A percentile compares a stretch with the other conserved stretches of the same genome.
Conservation (phyloP, 2,888 invertebrate species). For the Ectemnius continuus region DNA sequence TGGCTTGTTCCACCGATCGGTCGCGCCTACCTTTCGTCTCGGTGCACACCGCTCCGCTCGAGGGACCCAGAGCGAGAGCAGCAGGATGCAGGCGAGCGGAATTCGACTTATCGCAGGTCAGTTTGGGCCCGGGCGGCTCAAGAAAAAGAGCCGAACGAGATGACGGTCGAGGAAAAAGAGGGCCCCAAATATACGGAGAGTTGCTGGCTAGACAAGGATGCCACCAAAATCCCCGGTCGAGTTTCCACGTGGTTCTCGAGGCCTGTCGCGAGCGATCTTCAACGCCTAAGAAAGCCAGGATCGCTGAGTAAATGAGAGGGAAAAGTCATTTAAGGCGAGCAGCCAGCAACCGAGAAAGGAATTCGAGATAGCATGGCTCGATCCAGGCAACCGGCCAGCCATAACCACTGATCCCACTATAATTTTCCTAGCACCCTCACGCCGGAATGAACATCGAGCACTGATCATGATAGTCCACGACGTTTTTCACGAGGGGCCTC, state of each 20-base stretch:
- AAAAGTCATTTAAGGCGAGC: slow-evolving; percentile 9
- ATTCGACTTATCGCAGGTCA: slow-evolving; percentile 56
- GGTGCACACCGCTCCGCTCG: slow-evolving; percentile 19
- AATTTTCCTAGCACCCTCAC: background rate
- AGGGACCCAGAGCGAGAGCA: background rate
- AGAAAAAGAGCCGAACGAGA: slow-evolving; percentile 1
- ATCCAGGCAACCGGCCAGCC: background rate
- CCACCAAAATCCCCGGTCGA: slow-evolving; percentile 30
- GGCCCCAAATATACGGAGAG: background rate
- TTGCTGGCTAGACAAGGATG: slow-evolving; percentile 15
- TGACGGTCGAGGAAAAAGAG: slow-evolving; percentile 22
- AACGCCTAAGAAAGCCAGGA: slow-evolving; percentile 10
- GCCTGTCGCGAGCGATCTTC: slow-evolving; percentile 18
- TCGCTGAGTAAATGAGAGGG: background rate
- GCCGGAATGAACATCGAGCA: background rate
- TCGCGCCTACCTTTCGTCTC: slow-evolving; percentile 59
- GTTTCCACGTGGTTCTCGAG: slow-evolving; percentile 37
- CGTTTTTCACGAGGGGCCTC: background rate
- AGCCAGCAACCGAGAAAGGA: slow-evolving; percentile 1
- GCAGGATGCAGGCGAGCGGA: slow-evolving; percentile 20
- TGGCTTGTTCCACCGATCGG: slow-evolving; percentile 59
- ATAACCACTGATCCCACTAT: slow-evolving; percentile 4
- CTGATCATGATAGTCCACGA: background rate
- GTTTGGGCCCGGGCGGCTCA: slow-evolving; percentile 29
- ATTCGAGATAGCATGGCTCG: background rate